These are phyloP conservation scores for Pipa parva DNA, from an alignment of 2,113 vertebrate species.

Conservation along the genomic window DNA sequence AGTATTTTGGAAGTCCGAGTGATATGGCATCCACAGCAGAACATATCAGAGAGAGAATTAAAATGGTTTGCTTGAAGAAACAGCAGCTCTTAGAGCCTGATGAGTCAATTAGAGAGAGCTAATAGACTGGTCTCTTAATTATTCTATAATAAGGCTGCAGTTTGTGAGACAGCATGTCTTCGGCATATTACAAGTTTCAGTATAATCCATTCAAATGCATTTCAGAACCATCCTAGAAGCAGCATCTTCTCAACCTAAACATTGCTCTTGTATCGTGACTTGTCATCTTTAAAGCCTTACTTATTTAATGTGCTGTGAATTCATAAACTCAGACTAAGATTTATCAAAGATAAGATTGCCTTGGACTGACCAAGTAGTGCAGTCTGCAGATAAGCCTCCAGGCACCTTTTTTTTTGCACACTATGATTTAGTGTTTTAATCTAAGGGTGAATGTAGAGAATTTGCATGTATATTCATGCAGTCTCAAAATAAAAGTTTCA, in stretches of 20 bases:
- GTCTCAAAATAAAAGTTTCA: neutral
- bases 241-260: constrained; percentile 53
- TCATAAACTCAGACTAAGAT: constrained; percentile 56
- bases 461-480: neutral
- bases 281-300: constrained; percentile 68
- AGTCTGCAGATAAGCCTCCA: constrained; percentile 1
- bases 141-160: constrained; percentile 51
- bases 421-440: constrained; percentile 9
- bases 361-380: neutral
- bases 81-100: constrained; percentile 74
- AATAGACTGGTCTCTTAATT: constrained; percentile 56
- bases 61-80: constrained; percentile 84
- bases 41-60: constrained; percentile 87
- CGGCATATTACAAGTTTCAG: constrained; percentile 51
- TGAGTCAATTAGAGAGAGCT: constrained; percentile 64
- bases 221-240: constrained; percentile 56
- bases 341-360: constrained; percentile 54
- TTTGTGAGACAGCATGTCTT: constrained; percentile 59
- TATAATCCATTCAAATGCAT: constrained; percentile 58
- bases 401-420: neutral
- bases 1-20: constrained; percentile 88
- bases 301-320: constrained; percentile 69
- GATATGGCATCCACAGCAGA: constrained; percentile 89
- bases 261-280: constrained; percentile 59
- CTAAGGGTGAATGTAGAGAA: constrained; percentile 2